Evolutionary conservation across 2,888 invertebrate species (phyloP), one percentile per base, ranked within the genome.

Genomic region (Rapana venosa): DNA sequence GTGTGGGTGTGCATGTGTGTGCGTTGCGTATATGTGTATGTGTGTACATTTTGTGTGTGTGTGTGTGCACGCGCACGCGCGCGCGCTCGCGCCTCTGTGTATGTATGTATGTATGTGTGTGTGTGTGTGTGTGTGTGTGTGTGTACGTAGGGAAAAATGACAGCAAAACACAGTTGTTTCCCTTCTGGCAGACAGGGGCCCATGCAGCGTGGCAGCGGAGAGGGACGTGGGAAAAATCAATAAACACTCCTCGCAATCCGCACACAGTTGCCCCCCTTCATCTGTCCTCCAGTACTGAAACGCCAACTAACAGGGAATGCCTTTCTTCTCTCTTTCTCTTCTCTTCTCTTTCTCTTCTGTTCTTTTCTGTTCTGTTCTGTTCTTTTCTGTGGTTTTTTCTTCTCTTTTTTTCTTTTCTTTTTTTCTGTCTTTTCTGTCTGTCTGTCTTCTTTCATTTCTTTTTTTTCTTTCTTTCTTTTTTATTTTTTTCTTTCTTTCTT

Each of bases 81-180:
- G 81, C 35, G 81, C 35, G 81, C 35, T 35, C 26, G 81, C 32
- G 36, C 8, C 36, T 83, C 17, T 26, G 84, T 20, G 56, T 15
- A 11, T 26, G 84, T 6, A 4, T 47, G 56, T 15, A n/a, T 56
- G 56, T 15, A 30, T 56, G 84, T 15, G 56, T 56, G 84, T 5
- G 56, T 26, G 84, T 20, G 84, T 17, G 56, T 17, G 84, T 13
- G 11, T 13, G 84, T 13, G 84, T 1, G 58, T 1, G 84, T n/a
- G 84, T 84, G 56, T 87, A 6, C 30, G 87, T 61, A 47, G 30
- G 30, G 32, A 74, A 22, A 83, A 47, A n/a, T 36, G 47, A 66
- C 30, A 74, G 74, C 87, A 36, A 87, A 86, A 86, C 61, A 86
- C 86, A 86, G 86, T 66, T 86, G 58, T 66, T 66, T 86, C 81